phyloP scores from a whole-genome alignment of 2,888 invertebrate genomes.

The Thecocarcelia acutangulata region DNA sequence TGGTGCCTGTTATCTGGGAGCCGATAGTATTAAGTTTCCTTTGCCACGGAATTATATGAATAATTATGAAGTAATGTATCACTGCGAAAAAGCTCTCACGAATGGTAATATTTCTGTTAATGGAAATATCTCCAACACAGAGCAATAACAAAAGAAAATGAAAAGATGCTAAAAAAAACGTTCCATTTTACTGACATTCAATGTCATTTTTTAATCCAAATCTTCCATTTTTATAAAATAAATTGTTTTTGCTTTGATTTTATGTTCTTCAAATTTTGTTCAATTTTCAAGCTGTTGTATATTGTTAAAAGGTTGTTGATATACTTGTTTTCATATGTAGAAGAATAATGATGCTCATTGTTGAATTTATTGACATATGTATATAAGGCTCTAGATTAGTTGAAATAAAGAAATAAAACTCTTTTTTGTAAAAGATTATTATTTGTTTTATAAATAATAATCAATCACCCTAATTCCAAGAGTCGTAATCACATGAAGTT shows the following conservation, averaged over 20 bases:
- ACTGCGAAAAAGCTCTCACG: conserved; percentile 60
- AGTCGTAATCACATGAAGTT: too few species aligned
- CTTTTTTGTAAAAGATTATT: too few species aligned
- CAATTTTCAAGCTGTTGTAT: too few species aligned
- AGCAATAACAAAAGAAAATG: conserved; percentile 23
- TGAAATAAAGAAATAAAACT: too few species aligned
- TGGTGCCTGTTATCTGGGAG: conserved; percentile 93
- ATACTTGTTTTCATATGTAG: too few species aligned
- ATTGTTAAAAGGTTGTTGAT: too few species aligned
- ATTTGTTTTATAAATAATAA: too few species aligned
- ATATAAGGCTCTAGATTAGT: too few species aligned
- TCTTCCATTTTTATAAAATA: conserved; percentile 52
- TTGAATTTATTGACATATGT: too few species aligned
- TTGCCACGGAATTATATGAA: conserved; percentile 87
- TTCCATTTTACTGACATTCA: conserved; percentile 42
- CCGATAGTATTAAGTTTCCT: conserved; percentile 85
- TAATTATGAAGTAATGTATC: conserved; percentile 86
- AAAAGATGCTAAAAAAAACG: conserved; percentile 37
- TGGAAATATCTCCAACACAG: conserved; percentile 45
- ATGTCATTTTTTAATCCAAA: conserved; percentile 29
- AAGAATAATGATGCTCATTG: too few species aligned
- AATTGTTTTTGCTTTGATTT: conserved; percentile 4
- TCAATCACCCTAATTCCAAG: too few species aligned
- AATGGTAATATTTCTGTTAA: conserved; percentile 61
- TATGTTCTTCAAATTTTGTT: not conserved